phyloP scores from a whole-genome alignment of 1,140 invertebrate species.

The Phymastichus coffea region DNA sequence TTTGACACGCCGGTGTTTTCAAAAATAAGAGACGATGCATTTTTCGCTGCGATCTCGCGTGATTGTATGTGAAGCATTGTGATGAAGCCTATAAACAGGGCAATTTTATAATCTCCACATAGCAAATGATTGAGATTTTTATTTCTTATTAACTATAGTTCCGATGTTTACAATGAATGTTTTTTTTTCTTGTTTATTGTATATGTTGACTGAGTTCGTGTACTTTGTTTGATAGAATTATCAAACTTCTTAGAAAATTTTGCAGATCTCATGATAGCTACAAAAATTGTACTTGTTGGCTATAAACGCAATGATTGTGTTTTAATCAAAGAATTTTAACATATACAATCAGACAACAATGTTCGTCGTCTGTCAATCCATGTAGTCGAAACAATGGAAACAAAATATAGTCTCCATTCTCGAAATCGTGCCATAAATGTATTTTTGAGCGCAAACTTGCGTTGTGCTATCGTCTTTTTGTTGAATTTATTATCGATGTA shows the following conservation, averaged over 20 bases:
- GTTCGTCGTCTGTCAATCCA: slow-evolving; percentile 1
- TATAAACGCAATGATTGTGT: no score
- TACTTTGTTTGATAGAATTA: slow-evolving; percentile 11
- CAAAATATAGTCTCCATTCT: no score
- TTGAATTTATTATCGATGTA: neutral
- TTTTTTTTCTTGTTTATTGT: neutral
- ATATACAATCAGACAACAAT: neutral
- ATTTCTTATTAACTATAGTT: no score
- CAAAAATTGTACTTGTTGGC: no score
- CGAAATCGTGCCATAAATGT: slow-evolving; percentile 28
- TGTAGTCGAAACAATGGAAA: no score
- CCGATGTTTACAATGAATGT: no score
- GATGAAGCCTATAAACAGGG: slow-evolving; percentile 7
- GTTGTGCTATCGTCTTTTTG: neutral
- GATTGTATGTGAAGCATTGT: slow-evolving; percentile 10
- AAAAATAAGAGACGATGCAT: slow-evolving; percentile 1
- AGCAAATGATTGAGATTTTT: neutral
- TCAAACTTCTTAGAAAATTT: neutral
- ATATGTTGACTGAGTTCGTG: neutral
- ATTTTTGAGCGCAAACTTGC: slow-evolving; percentile 2
- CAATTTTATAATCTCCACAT: slow-evolving; percentile 24
- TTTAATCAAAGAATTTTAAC: neutral
- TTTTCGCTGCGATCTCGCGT: slow-evolving; percentile 15
- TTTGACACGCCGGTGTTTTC: neutral
- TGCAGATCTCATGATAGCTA: no score